Conservation (phyloP, 2,888 invertebrate species). For the Slavum lentiscoides region DNA sequence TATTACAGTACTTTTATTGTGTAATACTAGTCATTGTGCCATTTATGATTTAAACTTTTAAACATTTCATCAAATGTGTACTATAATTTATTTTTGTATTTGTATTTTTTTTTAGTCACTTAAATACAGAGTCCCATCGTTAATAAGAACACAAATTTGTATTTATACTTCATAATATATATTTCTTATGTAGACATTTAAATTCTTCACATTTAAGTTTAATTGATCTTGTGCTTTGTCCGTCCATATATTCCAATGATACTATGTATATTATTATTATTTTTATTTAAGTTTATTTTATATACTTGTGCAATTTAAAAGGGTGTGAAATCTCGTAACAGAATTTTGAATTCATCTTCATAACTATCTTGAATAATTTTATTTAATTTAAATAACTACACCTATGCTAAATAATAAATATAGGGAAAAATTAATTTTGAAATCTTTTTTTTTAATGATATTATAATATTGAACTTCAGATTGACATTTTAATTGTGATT, state of each 20-base stretch:
- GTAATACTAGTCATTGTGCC: slow-evolving; percentile 48
- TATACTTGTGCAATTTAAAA: slow-evolving; percentile 27
- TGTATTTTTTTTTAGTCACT: slow-evolving; percentile 13
- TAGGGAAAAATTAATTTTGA: not conserved
- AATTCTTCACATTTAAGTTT: not conserved
- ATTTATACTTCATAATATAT: not conserved
- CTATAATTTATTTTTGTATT: slow-evolving; percentile 36
- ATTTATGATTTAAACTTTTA: slow-evolving; percentile 31
- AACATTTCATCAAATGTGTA: slow-evolving; percentile 5
- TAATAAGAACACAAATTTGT: not conserved
- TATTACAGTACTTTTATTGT: slow-evolving; percentile 15
- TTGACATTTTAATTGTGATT: slow-evolving; percentile 3
- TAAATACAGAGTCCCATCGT: not conserved
- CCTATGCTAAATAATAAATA: not conserved
- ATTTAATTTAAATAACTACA: not conserved
- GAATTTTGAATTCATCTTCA: slow-evolving; percentile 1
- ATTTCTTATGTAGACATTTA: not conserved
- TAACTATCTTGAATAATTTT: not conserved
- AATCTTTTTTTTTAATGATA: not conserved
- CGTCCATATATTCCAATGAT: slow-evolving; percentile 39
- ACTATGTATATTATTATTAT: slow-evolving; percentile 24
- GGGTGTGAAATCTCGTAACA: slow-evolving; percentile 14
- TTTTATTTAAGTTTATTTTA: not conserved
- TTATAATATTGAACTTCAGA: not conserved
- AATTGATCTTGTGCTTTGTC: slow-evolving; percentile 20